phyloP scores from a whole-genome alignment of 2,113 vertebrate genomes.

The Hipposideros armiger region DNA sequence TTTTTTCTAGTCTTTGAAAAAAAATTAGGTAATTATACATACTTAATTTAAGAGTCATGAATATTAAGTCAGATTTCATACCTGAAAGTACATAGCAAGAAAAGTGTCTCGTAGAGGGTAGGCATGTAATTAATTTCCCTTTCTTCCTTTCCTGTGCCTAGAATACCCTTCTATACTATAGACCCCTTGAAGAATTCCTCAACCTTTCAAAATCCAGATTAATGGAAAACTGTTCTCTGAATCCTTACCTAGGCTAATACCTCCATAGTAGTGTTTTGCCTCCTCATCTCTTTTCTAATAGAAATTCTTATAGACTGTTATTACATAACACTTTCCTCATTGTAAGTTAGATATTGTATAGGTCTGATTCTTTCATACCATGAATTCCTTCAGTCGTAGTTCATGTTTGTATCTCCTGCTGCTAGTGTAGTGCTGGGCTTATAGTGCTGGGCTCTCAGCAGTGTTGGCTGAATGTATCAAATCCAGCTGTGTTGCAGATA shows the following conservation, averaged over 20 bases:
- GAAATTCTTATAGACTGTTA: neutral
- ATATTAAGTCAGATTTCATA: constrained; percentile 40
- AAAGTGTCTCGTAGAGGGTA: neutral
- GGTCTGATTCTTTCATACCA: neutral
- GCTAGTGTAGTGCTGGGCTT: neutral
- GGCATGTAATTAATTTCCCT: constrained; percentile 7
- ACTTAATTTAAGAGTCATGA: constrained; percentile 45
- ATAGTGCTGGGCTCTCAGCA: neutral
- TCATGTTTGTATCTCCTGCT: neutral
- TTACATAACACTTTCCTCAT: constrained; percentile 25
- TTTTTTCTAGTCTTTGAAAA: neutral
- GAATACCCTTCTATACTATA: neutral
- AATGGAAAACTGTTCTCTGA: constrained; percentile 8
- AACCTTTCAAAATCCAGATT: constrained; percentile 29
- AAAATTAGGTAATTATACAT: neutral
- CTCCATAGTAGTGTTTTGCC: neutral
- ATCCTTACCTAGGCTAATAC: neutral
- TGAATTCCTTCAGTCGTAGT: constrained; percentile 17
- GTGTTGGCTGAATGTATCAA: neutral
- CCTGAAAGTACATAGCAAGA: constrained; percentile 16
- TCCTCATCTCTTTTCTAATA: constrained; percentile 25
- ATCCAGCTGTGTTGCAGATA: neutral
- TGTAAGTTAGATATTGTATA: neutral
- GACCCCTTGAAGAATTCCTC: neutral
- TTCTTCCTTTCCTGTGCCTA: neutral